Conservation (phyloP, 1,140 invertebrate genomes). For the Drosophila triauraria region DNA sequence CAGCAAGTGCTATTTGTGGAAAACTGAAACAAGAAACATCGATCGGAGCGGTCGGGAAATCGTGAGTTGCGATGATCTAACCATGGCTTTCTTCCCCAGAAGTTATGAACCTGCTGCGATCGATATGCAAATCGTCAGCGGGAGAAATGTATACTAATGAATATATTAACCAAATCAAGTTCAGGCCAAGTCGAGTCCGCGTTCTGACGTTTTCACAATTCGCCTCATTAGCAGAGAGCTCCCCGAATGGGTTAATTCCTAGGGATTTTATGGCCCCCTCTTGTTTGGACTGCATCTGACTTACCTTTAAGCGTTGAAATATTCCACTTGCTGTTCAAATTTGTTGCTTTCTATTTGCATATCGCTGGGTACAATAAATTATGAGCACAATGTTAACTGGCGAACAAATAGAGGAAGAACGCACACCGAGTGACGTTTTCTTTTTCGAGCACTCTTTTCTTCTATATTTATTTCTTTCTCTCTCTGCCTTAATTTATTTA, state of each 20-base stretch:
- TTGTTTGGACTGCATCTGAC: slow-evolving; percentile 44
- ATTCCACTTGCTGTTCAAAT: slow-evolving; percentile 54
- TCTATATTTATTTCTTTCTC: slow-evolving; percentile 23
- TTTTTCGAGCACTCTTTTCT: slow-evolving; percentile 22
- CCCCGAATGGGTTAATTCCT: slow-evolving; percentile 18
- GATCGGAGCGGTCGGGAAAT: slow-evolving; percentile 16
- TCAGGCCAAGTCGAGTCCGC: slow-evolving; percentile 18
- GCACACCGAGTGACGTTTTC: slow-evolving; percentile 56
- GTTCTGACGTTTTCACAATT: slow-evolving; percentile 65
- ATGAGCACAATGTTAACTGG: slow-evolving; percentile 76
- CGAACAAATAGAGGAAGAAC: slow-evolving; percentile 62
- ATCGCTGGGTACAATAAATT: slow-evolving; percentile 56
- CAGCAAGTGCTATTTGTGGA: slow-evolving; percentile 74
- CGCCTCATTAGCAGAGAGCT: slow-evolving; percentile 60
- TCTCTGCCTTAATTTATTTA: slow-evolving; percentile 29
- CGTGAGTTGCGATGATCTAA: slow-evolving; percentile 41
- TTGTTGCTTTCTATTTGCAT: slow-evolving; percentile 72
- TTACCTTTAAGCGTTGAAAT: slow-evolving; percentile 52
- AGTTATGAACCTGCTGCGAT: slow-evolving; percentile 49
- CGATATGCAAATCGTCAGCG: slow-evolving; percentile 70
- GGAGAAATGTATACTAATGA: slow-evolving; percentile 75
- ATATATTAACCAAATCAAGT: slow-evolving; percentile 68
- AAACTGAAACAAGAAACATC: slow-evolving; percentile 23
- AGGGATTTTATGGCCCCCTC: slow-evolving; percentile 12
- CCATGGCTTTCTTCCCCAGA: slow-evolving; percentile 42